Conservation (phyloP, 1,140 invertebrate genomes). For the Macrosteles quadrilineatus region DNA sequence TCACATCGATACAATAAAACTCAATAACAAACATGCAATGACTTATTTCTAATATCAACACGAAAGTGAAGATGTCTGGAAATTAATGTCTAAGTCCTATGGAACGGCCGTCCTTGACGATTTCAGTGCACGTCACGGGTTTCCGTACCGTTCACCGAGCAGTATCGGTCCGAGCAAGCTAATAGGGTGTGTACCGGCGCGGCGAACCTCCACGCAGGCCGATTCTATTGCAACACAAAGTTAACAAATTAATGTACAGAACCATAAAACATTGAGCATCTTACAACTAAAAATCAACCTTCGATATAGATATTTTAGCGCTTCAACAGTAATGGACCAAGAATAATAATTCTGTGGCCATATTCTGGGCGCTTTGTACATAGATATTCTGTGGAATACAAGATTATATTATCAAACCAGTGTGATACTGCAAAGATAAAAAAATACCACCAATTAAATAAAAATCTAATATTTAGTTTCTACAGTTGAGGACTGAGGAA, state of each 20-base stretch:
- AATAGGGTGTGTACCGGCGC: constrained; percentile 79
- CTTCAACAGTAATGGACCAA: no score
- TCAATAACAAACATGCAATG: constrained; percentile 10
- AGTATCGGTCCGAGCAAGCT: background rate
- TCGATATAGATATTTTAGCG: no score
- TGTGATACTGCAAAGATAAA: no score
- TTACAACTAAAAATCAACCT: no score
- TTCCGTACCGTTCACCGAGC: constrained; percentile 20
- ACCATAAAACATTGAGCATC: no score
- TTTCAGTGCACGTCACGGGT: constrained; percentile 12
- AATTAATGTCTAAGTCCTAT: constrained; percentile 12
- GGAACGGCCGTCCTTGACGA: constrained; percentile 10
- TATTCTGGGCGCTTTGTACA: no score
- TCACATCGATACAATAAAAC: constrained; percentile 5
- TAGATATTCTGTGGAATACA: no score
- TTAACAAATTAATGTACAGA: constrained; percentile 15
- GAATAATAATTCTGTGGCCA: no score
- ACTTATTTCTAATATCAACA: constrained; percentile 9
- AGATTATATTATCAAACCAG: no score
- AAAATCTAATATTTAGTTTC: no score
- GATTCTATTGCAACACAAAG: constrained; percentile 58
- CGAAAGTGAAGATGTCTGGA: background rate
- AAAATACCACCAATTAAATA: no score
- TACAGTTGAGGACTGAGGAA: no score
- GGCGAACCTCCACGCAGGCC: constrained; percentile 72